A percentile compares a stretch with the other conserved stretches of the same genome.
Evolutionary conservation across 2,888 invertebrate genomes (phyloP).

Genomic region (Podotricha telesiphe): DNA sequence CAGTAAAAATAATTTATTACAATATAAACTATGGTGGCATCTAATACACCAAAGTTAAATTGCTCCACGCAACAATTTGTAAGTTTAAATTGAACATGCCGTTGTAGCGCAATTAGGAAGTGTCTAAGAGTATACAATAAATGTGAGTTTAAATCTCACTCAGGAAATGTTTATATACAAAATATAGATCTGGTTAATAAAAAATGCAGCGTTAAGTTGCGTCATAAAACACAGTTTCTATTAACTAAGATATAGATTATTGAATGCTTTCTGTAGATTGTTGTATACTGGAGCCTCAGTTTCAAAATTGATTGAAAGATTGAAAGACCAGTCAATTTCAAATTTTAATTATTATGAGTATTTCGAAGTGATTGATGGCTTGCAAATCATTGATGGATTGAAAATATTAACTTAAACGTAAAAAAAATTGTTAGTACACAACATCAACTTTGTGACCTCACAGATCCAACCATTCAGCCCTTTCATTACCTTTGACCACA

Average conservation of each 20-base stretch:
- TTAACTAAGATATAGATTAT: no score
- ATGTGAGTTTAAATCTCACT: background rate
- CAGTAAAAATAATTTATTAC: no score
- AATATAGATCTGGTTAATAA: background rate
- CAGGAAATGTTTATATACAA: conserved; percentile 2
- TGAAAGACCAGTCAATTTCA: no score
- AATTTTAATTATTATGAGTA: background rate
- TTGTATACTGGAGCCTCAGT: no score
- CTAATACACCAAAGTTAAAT: background rate
- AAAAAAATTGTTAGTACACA: background rate
- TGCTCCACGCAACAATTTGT: background rate
- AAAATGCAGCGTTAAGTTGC: background rate
- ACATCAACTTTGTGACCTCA: conserved; percentile 1
- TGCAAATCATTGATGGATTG: background rate
- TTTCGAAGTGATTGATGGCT: background rate
- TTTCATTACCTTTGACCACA: conserved; percentile 7
- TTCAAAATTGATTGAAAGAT: no score
- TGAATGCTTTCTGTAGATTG: no score
- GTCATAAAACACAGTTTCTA: background rate
- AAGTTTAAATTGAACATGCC: background rate
- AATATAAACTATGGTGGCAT: background rate
- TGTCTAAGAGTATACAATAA: background rate
- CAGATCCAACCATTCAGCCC: conserved; percentile 8
- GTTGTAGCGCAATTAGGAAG: background rate
- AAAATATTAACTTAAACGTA: background rate